Evolutionary conservation across 2,888 invertebrate genomes (phyloP).

Genomic region (Hartigia nigra): DNA sequence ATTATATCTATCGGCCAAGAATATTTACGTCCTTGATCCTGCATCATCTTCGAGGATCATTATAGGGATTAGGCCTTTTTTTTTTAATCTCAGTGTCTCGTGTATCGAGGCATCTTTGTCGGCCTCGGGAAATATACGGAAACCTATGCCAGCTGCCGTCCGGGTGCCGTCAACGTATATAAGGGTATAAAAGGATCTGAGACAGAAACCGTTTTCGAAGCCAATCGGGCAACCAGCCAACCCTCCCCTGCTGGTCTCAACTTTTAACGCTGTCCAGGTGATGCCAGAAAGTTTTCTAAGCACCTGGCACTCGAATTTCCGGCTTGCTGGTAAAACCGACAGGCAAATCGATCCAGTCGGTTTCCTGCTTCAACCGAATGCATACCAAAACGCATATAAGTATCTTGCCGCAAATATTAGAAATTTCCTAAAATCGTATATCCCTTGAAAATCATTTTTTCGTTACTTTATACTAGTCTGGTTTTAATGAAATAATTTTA

Average conservation of each 20-base stretch:
- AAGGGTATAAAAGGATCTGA: background rate
- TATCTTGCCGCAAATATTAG: background rate
- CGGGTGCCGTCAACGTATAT: background rate
- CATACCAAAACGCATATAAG: background rate
- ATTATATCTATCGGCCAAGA: background rate
- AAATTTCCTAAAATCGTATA: background rate
- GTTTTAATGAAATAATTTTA: background rate
- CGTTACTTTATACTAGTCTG: background rate
- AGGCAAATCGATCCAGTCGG: background rate
- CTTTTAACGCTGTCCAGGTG: background rate
- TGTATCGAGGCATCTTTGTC: background rate
- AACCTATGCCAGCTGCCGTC: background rate
- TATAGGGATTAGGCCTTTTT: background rate
- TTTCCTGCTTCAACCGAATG: background rate
- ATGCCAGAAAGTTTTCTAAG: background rate
- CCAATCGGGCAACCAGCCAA: slow-evolving; percentile 4
- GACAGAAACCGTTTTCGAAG: background rate
- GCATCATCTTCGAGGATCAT: background rate
- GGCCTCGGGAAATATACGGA: background rate
- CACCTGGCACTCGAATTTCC: background rate
- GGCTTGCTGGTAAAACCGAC: background rate
- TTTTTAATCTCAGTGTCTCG: background rate
- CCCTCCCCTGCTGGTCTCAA: background rate
- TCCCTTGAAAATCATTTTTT: background rate
- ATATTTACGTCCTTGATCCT: background rate